Conservation (phyloP, 1,140 invertebrate species). For the Cepaea nemoralis region DNA sequence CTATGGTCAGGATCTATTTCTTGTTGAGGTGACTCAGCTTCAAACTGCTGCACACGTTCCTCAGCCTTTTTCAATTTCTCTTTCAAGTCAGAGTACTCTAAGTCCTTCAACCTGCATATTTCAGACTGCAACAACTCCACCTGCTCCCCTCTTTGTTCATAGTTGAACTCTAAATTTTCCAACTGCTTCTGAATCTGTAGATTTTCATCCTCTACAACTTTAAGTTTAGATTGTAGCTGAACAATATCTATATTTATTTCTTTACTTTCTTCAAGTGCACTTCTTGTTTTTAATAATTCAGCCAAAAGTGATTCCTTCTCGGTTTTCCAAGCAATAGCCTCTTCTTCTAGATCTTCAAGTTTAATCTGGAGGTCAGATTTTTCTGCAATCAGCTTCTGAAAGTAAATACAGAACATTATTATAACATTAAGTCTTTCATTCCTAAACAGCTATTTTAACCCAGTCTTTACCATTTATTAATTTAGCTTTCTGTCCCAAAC, state of each 20-base stretch:
- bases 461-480: no score
- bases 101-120: slow-evolving; percentile 47
- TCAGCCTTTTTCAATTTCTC: slow-evolving; percentile 56
- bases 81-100: slow-evolving; percentile 50
- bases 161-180: background rate
- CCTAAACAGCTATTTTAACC: no score
- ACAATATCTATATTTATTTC: slow-evolving; percentile 4
- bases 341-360: slow-evolving; percentile 37
- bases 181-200: background rate
- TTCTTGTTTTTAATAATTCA: background rate
- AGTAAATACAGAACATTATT: no score
- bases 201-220: background rate
- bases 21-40: slow-evolving; percentile 32
- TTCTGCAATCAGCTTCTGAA: slow-evolving; percentile 27
- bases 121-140: slow-evolving; percentile 27
- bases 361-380: slow-evolving; percentile 40
- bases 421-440: no score
- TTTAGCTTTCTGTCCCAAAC: no score
- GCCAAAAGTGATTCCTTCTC: slow-evolving; percentile 35
- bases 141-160: slow-evolving; percentile 31
- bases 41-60: slow-evolving; percentile 41
- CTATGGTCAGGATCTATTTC: slow-evolving; percentile 2
- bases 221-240: slow-evolving; percentile 25
- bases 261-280: background rate
- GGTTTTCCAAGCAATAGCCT: slow-evolving; percentile 13